Base-by-base conservation (phyloP, 2,113 vertebrate genomes). In the Notechis scutatus region DNA sequence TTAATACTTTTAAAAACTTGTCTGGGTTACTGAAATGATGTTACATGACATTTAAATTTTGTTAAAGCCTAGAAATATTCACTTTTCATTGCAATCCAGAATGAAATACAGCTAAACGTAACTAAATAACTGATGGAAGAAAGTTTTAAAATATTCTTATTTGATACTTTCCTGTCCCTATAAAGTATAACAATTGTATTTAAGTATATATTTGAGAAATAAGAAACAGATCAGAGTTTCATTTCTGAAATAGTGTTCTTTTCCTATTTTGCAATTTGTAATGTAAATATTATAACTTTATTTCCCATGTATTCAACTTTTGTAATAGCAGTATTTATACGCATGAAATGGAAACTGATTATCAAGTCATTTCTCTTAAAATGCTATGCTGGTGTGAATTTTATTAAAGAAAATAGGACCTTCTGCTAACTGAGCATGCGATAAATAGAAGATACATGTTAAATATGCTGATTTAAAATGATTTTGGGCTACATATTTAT, bases 301-400 rank as follows among this genome's bases (percentile, higher is more conserved):
- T 95, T 96, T 96, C 95, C 95, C 95, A 93, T 95, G 94, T 95
- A 95, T 96, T 95, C 94, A 95, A 95, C 95, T 95, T 97, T 95
- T 93, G 93, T 96, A 97, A 96, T 96, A 97, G 95, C 95, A 97
- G 96, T 97, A 97, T 96, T 96, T 96, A 96, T 96, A 95, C 92
- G 89, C 93, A 96, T 96, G 95, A 97, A 96, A 96, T 95, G 94
- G 93, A 61, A 96, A 94, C 94, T 95, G 96, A 94, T 95, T 94
- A 95, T 89, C 87, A 57, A 57, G 52, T 26, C 64, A 81, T 90
- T 92, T 86, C 56, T 93, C 56, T 93, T 85, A 54, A 92, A 74
- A 89, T 4, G 47, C 26, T 89, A 26, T 54, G 50, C 24, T 90
- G 69, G 29, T 92, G 9, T 89, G 18, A 45, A 23, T 18, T 52